Evolutionary conservation across 2,113 vertebrate species (phyloP), one percentile per base, ranked within the genome.

Genomic region (Fregata magnificens): DNA sequence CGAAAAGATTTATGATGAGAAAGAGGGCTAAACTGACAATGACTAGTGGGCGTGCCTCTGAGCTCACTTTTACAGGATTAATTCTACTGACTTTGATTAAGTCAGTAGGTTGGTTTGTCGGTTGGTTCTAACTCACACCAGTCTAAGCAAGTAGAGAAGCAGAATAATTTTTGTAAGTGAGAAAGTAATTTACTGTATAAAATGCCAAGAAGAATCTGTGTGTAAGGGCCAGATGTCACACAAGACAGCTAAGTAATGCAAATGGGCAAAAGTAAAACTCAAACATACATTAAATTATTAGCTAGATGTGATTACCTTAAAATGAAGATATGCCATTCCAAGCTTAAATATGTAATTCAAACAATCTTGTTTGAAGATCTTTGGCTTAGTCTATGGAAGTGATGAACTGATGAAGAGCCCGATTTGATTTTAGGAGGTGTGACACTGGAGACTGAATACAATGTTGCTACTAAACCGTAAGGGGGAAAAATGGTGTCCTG

Each of bases 401-500:
- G 13, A 69, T 4, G 11, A 81, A 32, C 14, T 62, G 21, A 69
- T 40, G 11, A 40, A 40, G 3, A 77, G 8, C 9, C 9, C 2
- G 21, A 58, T 52, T 24, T 45, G 5, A 81, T 66, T 78, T 70
- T 38, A 56, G 34, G 53, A 71, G 19, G 25, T 38, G 32, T 59
- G 26, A 65, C 22, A 18, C 13, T 25, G 21, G 21, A 65, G 22
- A 70, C 25, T 36, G 36, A 90, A 76, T 22, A 31, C 6, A 73
- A 8, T 5, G 17, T 15, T 62, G 32, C 11, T 81, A n/a, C 17
- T 72, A 65, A 77, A 58, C 6, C 16, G 38, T n/a, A 50, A 56
- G 6, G 3, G 17, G 14, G 22, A 9, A n/a, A 81, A 76, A 53
- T 0, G 0, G 4, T 58, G 13, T 61, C 45, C n/a, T 50, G 8